phyloP scores from a whole-genome alignment of 2,113 vertebrate species.

The Himantopus leucocephalus region DNA sequence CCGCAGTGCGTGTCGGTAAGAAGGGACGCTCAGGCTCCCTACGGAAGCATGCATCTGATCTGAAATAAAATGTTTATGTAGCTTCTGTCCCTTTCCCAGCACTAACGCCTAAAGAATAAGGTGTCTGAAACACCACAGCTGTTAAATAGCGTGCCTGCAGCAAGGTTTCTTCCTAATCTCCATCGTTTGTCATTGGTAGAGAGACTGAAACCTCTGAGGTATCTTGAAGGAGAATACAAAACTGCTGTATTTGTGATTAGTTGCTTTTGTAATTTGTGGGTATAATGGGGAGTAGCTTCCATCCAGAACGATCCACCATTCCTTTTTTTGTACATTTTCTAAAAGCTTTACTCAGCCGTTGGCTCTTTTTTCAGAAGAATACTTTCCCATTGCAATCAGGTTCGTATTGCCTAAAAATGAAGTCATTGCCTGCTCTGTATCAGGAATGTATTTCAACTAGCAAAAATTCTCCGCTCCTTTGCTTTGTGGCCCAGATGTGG shows the following conservation, averaged over 20 bases:
- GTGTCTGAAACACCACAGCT: neutral
- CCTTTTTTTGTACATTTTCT: neutral
- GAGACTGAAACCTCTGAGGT: neutral
- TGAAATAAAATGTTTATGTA: neutral
- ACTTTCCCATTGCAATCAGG: neutral
- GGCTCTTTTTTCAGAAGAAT: neutral
- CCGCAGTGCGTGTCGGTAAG: fast-evolving
- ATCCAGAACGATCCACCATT: neutral
- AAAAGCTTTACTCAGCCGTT: neutral
- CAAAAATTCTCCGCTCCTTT: neutral
- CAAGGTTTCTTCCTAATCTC: neutral
- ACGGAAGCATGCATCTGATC: neutral
- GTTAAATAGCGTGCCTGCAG: neutral
- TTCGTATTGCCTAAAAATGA: neutral
- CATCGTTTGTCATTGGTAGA: neutral
- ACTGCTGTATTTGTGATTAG: neutral
- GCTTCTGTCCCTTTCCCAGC: neutral
- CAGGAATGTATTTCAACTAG: neutral
- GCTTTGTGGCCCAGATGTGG: neutral
- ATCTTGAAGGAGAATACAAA: neutral
- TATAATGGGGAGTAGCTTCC: neutral
- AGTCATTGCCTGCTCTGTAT: neutral
- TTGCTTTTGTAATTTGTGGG: neutral
- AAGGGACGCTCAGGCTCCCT: neutral
- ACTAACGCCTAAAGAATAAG: neutral